These are phyloP conservation scores for Sphyrna mokarran DNA, from an alignment of 2,113 vertebrate genomes.

Conservation along the genomic window DNA sequence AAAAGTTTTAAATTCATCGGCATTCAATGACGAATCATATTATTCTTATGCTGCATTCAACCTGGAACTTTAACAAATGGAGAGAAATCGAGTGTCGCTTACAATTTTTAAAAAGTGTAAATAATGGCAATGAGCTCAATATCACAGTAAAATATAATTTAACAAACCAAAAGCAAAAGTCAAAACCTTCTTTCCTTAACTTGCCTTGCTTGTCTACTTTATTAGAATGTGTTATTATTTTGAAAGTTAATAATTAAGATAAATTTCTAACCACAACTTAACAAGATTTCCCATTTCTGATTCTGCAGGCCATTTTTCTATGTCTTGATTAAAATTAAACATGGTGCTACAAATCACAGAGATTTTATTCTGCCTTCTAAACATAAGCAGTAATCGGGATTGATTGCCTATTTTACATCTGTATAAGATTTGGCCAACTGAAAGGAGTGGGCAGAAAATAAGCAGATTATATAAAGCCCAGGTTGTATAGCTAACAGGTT, in stretches of 20 bases:
- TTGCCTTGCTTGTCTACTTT: background rate
- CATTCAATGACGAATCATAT: background rate
- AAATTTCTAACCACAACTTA: background rate
- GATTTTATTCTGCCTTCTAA: background rate
- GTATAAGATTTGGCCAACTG: background rate
- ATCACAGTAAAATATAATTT: background rate
- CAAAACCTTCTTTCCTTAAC: background rate
- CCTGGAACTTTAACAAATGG: background rate
- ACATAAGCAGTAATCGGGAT: background rate
- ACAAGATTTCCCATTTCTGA: background rate
- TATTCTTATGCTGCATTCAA: background rate
- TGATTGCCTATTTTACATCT: background rate
- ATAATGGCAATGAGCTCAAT: background rate
- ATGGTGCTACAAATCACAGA: background rate
- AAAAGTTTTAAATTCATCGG: background rate
- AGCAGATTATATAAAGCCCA: background rate
- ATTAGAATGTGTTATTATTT: background rate
- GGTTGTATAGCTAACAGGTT: background rate
- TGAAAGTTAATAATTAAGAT: slow-evolving; percentile 9
- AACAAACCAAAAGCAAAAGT: background rate
- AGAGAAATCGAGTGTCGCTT: background rate
- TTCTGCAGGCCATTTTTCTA: background rate
- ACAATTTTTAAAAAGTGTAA: background rate
- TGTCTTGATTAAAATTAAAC: background rate
- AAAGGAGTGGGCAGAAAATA: background rate